Conservation (phyloP, 2,797 vertebrate species). For the Lerista edwardsae region DNA sequence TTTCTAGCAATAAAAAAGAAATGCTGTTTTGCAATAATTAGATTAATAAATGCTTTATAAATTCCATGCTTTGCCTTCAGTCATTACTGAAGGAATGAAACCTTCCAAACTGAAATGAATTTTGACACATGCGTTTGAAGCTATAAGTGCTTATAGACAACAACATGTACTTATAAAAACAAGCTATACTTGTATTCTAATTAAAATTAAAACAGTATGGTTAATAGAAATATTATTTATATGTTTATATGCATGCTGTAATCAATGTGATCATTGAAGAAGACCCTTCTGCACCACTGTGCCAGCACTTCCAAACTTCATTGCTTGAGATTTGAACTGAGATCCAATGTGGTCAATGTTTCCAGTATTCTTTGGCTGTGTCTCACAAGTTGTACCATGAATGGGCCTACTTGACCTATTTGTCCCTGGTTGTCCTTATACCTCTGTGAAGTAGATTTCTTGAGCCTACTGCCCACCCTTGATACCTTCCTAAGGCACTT, state of each 20-base stretch:
- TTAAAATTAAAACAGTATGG: neutral
- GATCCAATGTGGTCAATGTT: neutral
- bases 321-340: neutral
- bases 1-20: neutral
- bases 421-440: neutral
- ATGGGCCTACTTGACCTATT: neutral
- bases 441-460: neutral
- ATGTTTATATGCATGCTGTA: neutral
- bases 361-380: neutral
- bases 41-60: neutral
- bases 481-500: neutral
- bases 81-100: neutral
- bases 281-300: neutral
- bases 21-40: neutral
- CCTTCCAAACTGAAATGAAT: neutral
- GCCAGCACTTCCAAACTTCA: neutral
- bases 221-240: neutral
- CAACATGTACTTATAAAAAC: neutral
- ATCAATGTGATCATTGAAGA: too few species aligned
- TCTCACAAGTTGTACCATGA: neutral
- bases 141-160: neutral
- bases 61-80: neutral
- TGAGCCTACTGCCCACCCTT: neutral
- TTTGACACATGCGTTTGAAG: neutral
- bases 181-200: neutral